phyloP scores from a whole-genome alignment of 2,113 vertebrate genomes.

The Anguilla rostrata region DNA sequence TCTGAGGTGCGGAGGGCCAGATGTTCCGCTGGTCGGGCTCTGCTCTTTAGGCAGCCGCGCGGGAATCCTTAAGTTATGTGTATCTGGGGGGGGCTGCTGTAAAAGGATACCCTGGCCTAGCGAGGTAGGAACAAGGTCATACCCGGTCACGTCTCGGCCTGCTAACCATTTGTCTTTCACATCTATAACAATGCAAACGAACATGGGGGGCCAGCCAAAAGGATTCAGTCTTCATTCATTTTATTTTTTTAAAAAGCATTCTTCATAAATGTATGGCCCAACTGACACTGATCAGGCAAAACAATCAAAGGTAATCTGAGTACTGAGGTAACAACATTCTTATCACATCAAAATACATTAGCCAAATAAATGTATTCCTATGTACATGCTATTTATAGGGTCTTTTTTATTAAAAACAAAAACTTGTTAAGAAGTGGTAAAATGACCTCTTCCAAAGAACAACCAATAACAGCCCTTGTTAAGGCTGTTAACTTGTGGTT shows the following conservation, averaged over 20 bases:
- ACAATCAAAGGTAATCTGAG: no score
- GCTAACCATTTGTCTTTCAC: conserved; percentile 51
- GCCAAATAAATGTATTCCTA: neutral
- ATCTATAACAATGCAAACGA: conserved; percentile 57
- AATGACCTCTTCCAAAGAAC: neutral
- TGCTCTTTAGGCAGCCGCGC: neutral
- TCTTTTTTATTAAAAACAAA: neutral
- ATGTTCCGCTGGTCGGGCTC: conserved; percentile 26
- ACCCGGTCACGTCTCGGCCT: conserved; percentile 50
- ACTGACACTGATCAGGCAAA: no score
- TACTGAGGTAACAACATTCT: no score
- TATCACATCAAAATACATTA: neutral
- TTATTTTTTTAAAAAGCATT: neutral
- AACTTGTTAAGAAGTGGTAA: neutral
- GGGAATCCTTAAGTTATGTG: neutral
- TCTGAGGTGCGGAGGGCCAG: conserved; percentile 44
- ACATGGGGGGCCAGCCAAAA: neutral
- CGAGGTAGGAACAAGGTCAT: conserved; percentile 40
- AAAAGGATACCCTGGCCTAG: conserved; percentile 62
- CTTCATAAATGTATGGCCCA: neutral
- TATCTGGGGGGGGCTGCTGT: conserved; percentile 28
- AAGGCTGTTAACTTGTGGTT: neutral
- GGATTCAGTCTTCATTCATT: neutral
- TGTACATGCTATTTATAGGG: neutral
- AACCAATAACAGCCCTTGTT: neutral